phyloP scores from a whole-genome alignment of 2,797 vertebrate genomes.

The Enteromius mattozi region DNA sequence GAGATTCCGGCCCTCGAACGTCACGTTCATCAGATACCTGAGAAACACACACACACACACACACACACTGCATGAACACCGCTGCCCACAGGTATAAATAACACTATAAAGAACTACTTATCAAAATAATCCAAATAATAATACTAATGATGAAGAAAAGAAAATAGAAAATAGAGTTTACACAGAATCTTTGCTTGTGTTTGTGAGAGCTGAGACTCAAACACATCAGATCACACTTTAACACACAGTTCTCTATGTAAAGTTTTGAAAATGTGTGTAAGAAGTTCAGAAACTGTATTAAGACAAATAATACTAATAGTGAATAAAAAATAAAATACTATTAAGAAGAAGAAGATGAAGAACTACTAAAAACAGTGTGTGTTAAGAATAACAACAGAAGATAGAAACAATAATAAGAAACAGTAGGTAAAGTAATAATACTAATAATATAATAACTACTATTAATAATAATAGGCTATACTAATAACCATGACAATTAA shows the following conservation, averaged over 20 bases:
- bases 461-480: background rate
- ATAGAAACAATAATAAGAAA: no score
- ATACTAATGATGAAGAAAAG: no score
- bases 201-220: no score
- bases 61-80: background rate
- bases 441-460: background rate
- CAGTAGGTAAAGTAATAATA: background rate
- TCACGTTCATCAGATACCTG: constrained; percentile 91
- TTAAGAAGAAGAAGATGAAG: background rate
- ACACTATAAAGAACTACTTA: no score
- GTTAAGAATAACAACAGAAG: background rate
- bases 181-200: no score
- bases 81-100: no score
- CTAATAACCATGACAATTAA: background rate
- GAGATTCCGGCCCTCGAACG: constrained; percentile 96
- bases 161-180: no score
- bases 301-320: background rate
- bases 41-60: background rate
- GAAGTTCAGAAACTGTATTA: no score
- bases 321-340: background rate
- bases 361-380: background rate
- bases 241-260: no score
- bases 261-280: no score
- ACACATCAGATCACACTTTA: no score
- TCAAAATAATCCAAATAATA: background rate